Evolutionary conservation across 2,113 vertebrate species (phyloP).

Genomic region (Poecile atricapillus): DNA sequence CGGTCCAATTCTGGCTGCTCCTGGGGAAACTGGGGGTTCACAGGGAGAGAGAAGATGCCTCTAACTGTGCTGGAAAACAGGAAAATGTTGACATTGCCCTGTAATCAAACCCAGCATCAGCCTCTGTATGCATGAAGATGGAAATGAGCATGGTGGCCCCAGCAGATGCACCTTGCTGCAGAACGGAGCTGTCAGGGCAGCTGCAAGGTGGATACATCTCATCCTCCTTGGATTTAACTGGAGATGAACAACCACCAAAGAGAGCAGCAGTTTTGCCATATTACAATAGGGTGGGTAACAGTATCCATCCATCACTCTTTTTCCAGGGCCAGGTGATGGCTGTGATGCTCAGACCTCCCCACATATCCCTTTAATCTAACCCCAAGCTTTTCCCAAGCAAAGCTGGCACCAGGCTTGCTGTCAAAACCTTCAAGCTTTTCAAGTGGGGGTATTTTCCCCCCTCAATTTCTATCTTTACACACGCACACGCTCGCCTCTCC

Average conservation of each 20-base stretch:
- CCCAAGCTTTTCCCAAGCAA: neutral
- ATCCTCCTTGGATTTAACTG: neutral
- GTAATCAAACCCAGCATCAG: accelerated
- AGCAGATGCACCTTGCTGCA: neutral
- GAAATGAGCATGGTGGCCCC: neutral
- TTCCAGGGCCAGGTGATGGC: accelerated
- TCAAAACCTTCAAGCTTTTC: neutral
- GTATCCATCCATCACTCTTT: neutral
- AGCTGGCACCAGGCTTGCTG: neutral
- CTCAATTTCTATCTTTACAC: slow-evolving; percentile 47
- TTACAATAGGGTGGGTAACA: neutral
- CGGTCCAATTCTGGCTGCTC: neutral
- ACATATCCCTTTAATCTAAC: neutral
- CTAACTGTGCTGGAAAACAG: neutral
- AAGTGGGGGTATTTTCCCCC: neutral
- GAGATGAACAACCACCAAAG: neutral
- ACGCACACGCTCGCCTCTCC: slow-evolving; percentile 5
- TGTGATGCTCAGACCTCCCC: neutral
- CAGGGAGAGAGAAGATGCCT: neutral
- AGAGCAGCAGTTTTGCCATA: neutral
- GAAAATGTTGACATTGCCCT: neutral
- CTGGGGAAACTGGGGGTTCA: neutral
- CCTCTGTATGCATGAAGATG: neutral
- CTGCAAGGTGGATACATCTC: neutral
- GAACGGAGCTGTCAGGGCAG: neutral